Base-by-base conservation (phyloP, 2,113 vertebrate genomes). In the Antechinus flavipes region DNA sequence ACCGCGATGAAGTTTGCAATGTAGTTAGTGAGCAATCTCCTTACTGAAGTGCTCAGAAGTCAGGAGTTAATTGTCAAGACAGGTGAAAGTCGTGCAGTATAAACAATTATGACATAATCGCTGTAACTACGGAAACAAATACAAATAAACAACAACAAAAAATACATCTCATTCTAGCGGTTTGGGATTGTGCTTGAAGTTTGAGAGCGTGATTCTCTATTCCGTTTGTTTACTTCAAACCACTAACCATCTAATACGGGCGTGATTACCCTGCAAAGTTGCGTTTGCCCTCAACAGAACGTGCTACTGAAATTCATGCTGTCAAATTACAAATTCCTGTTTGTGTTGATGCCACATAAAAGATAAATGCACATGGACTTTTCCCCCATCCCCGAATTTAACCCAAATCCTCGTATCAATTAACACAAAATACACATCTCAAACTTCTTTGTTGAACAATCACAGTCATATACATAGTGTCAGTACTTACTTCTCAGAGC, bases 401-500 rank as follows among this genome's bases (percentile, higher is more conserved):
- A 58, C 53, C 47, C 49, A 91, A 10, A 0, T 93, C 25, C 42
- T 50, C n/a, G 10, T 25, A 25, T 50, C 58, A n/a, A 93, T 35
- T 8, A 61, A 7, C 47, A 91, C 76, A 54, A 84, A 26, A 92
- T 93, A 53, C 55, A 95, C 26, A 95, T 35, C 93, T 12, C 84
- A 96, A 98, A 98, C 97, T 98, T 98, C 97, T 96, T 98, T 98
- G 97, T 98, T 95, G 96, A 46, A 24, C 94, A 50, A 68, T 0
- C 11, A 35, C 54, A 26, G 23, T 54, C 27, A 54, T 0, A 2
- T 68, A 30, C 90, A 94, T 22, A 93, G 91, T 94, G 93, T 89
- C 76, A 0, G 68, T 47, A 58, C 52, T 19, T 76, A 98, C 97
- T 98, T 97, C 89, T 52, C 91, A 30, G 93, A 54, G 90, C 49